Base-by-base conservation (phyloP, 2,888 invertebrate species). In the Mayetiola destructor region DNA sequence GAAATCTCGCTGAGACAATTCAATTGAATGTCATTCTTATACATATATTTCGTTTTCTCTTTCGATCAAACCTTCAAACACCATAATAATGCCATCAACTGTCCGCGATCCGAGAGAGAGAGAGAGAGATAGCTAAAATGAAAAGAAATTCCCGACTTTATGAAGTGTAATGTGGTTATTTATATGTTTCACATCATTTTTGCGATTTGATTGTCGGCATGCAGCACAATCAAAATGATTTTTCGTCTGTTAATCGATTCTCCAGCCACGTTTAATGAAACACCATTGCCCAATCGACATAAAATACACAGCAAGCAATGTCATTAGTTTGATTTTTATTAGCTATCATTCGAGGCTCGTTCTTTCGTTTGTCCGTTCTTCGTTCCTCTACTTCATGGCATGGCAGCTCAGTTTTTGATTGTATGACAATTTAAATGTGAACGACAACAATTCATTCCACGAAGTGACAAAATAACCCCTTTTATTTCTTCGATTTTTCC, bases 141-240 rank as follows among this genome's bases (percentile, higher is more conserved):
- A n/a, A n/a, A n/a, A n/a, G n/a, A n/a, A n/a, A n/a, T n/a, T n/a
- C n/a, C n/a, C n/a, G n/a, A n/a, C n/a, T n/a, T 48, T 48, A 48
- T 48, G 23, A 48, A 48, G 48, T 48, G 48, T 48, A 48, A 48
- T 48, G 16, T 48, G 48, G n/a, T n/a, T n/a, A n/a, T n/a, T n/a
- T n/a, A n/a, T 48, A 27, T 48, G 27, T 48, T 48, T 48, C 48
- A 48, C 48, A 27, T 27, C 48, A 48, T 48, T 48, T 48, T 48
- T 27, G 27, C 48, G 16, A 48, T 48, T 48, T 48, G 48, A 48
- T 27, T 27, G 48, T 27, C 23, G 23, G 48, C 14, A 39, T 14
- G n/a, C n/a, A n/a, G 37, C 5, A 16, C 8, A 32, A 9, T 32
- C 32, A 27, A 23, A 27, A 16, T 48, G 48, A 27, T n/a, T n/a